phyloP scores from a whole-genome alignment of 2,113 vertebrate genomes.

The Herpailurus yagouaroundi region DNA sequence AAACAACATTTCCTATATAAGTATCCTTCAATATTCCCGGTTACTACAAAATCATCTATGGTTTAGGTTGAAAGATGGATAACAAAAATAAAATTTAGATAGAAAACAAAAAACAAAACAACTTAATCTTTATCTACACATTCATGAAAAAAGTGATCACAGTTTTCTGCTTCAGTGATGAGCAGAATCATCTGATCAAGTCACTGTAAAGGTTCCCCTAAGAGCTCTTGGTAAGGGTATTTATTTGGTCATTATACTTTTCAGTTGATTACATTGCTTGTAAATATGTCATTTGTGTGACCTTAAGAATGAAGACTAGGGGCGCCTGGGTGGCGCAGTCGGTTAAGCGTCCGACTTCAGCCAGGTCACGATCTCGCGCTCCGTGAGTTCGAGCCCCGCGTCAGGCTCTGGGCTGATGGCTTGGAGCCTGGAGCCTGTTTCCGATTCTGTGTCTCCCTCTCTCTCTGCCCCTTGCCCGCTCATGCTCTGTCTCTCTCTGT shows the following conservation, averaged over 20 bases:
- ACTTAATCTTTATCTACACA: neutral
- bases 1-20: neutral
- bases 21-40: neutral
- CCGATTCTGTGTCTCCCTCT: too few species aligned
- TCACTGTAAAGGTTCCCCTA: neutral
- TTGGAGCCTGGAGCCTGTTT: too few species aligned
- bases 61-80: neutral
- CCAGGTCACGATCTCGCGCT: too few species aligned
- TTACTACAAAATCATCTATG: neutral
- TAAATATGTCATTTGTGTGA: neutral
- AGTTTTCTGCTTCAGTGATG: neutral
- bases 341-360: too few species aligned
- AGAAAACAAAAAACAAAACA: neutral
- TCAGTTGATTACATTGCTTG: neutral
- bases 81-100: neutral
- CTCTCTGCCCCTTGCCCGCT: too few species aligned
- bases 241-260: neutral
- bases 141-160: neutral
- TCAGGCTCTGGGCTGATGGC: too few species aligned
- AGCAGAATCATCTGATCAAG: neutral
- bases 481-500: too few species aligned
- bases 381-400: too few species aligned
- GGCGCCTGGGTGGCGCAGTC: too few species aligned
- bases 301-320: neutral
- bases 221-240: neutral